These are phyloP conservation scores for Drosophila setosimentum DNA, from an alignment of 2,888 invertebrate species.

Conservation along the genomic window DNA sequence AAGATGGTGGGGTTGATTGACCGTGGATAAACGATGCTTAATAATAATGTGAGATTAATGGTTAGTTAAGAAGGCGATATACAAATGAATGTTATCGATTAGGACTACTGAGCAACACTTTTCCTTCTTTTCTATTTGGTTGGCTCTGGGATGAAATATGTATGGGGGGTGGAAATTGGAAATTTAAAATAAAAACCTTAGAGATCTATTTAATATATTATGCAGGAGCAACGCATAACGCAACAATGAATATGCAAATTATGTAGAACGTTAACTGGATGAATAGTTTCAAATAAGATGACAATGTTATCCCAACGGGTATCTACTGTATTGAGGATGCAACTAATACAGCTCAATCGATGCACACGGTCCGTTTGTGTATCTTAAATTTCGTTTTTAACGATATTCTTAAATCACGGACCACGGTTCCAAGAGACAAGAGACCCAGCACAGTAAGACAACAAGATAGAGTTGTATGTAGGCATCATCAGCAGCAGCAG, in stretches of 20 bases:
- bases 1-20: not conserved
- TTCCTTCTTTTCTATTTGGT: not conserved
- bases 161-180: not conserved
- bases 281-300: not conserved
- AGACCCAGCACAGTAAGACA: slow-evolving; percentile 1
- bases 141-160: not conserved
- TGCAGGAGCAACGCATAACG: not conserved
- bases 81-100: not conserved
- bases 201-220: not conserved
- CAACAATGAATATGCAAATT: not conserved
- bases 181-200: not conserved
- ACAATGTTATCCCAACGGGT: not conserved
- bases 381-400: slow-evolving; percentile 12
- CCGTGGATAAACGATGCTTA: not conserved
- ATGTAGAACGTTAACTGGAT: not conserved
- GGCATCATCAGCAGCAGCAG: not conserved
- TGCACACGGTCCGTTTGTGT: not conserved
- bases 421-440: slow-evolving; percentile 7
- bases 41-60: not conserved
- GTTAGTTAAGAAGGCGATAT: not conserved
- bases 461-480: slow-evolving; percentile 39
- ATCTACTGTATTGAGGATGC: not conserved
- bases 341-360: not conserved
- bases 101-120: not conserved
- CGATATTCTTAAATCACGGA: slow-evolving; percentile 7